Percentiles rank a stretch among this genome's conserved stretches.
phyloP scores from a whole-genome alignment of 2,113 vertebrate species.

The Mionectes macconnelli region DNA sequence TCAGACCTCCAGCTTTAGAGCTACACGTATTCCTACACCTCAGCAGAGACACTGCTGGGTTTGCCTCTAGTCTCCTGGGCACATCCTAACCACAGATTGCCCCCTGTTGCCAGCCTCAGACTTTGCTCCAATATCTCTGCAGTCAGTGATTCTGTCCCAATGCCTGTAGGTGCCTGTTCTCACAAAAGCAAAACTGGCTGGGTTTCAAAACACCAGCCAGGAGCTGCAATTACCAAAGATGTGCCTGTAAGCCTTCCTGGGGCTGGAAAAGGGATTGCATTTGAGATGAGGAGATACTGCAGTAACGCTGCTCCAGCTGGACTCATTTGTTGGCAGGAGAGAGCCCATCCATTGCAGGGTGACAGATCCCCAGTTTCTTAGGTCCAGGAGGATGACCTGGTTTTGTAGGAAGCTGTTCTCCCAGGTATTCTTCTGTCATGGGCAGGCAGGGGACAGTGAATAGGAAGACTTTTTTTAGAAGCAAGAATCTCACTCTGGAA shows the following conservation, averaged over 20 bases:
- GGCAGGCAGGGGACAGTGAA: not conserved
- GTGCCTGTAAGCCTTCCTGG: not conserved
- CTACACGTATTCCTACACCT: not conserved
- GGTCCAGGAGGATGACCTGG: not conserved
- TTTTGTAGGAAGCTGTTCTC: not conserved
- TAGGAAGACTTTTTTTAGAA: not conserved
- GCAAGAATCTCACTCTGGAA: not conserved
- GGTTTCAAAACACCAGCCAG: not conserved
- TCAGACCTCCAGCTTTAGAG: not conserved
- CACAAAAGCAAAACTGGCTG: not conserved
- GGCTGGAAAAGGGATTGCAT: not conserved
- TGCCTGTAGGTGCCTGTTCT: not conserved
- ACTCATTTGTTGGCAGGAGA: not conserved
- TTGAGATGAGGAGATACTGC: not conserved
- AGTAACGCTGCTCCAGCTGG: not conserved
- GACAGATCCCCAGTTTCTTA: not conserved
- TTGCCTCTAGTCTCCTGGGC: not conserved
- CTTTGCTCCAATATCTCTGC: not conserved
- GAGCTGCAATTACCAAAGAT: not conserved
- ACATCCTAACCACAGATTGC: not conserved
- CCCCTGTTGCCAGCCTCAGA: not conserved
- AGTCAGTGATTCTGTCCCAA: not conserved
- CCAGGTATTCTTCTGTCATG: rapidly evolving
- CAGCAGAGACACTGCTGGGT: not conserved
- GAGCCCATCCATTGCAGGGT: not conserved